Conservation (phyloP, 1,140 invertebrate genomes). For the Triops longicaudatus region DNA sequence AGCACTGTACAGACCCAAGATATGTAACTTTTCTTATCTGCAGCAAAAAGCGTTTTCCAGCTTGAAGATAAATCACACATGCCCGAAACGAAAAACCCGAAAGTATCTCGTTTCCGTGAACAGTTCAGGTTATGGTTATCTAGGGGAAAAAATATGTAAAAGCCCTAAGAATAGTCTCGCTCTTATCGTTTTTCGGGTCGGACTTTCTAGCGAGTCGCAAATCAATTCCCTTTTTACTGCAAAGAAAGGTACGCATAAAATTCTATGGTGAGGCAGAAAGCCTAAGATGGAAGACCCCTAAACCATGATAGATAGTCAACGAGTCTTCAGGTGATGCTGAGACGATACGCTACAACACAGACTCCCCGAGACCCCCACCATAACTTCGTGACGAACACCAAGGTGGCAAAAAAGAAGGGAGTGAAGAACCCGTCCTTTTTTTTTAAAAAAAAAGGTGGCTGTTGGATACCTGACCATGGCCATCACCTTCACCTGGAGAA, state of each 20-base stretch:
- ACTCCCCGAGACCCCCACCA: background rate
- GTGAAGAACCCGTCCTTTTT: background rate
- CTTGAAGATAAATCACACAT: no score
- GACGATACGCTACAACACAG: background rate
- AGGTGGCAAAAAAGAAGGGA: background rate
- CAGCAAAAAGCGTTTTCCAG: no score
- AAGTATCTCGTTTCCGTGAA: no score
- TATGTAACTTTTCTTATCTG: no score
- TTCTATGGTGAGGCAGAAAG: background rate
- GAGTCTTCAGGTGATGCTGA: background rate
- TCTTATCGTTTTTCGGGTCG: no score
- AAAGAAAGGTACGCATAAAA: background rate
- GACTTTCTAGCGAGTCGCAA: background rate
- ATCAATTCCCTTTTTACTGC: background rate
- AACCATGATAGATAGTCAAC: background rate
- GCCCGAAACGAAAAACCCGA: no score
- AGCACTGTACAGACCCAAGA: no score
- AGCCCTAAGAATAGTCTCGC: no score
- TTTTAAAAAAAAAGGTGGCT: background rate
- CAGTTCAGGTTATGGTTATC: no score
- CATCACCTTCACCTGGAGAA: background rate
- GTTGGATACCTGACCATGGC: slow-evolving; percentile 14
- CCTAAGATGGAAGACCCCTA: background rate
- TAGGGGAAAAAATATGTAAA: no score
- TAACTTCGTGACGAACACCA: slow-evolving; percentile 14